A percentile compares a stretch with the other conserved stretches of the same genome.
Conservation (phyloP, 2,113 vertebrate genomes). For the Ctenodactylus gundi region DNA sequence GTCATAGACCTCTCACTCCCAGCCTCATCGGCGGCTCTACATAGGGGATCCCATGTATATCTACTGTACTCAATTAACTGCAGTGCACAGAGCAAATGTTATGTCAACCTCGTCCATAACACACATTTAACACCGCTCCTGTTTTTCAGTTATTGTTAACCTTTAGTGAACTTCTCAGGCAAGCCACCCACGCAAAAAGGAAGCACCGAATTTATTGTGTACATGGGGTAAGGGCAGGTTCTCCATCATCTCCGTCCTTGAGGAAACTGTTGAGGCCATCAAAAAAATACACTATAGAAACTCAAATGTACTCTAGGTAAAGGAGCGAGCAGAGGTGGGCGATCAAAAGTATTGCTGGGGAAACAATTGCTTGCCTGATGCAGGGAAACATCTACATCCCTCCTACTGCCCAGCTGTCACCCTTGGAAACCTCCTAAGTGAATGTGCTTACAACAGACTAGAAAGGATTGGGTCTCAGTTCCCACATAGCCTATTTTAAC, state of each 20-base stretch:
- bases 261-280: not conserved
- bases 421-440: not conserved
- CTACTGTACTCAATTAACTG: not conserved
- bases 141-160: not conserved
- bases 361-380: not conserved
- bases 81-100: not conserved
- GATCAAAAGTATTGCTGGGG: not conserved
- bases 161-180: not conserved
- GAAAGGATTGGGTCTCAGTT: not conserved
- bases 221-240: not conserved
- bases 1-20: not conserved
- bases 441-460: not conserved
- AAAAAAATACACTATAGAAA: not conserved
- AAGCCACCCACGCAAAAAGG: not conserved
- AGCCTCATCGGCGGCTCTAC: accelerated
- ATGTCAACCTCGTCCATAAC: no score
- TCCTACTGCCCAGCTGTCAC: not conserved
- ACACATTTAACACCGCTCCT: no score
- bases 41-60: no score
- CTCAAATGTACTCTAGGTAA: not conserved
- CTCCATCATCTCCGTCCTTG: not conserved
- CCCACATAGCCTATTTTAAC: not conserved
- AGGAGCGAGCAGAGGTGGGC: not conserved
- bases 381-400: not conserved
- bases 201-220: not conserved